phyloP scores from a whole-genome alignment of 2,888 invertebrate species.

The Protonemura montana region DNA sequence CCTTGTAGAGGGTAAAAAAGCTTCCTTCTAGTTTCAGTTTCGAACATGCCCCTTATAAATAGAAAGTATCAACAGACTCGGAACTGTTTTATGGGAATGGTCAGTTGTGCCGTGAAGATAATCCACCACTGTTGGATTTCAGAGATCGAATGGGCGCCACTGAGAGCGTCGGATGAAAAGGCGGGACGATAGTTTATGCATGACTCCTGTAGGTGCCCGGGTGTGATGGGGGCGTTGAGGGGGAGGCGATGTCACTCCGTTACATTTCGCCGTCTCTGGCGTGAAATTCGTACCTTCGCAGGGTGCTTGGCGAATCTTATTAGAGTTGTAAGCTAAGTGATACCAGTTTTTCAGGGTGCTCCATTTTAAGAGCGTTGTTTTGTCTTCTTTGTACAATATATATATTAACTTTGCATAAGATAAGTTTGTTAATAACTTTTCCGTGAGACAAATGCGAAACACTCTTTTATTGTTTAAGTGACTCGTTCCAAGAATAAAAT shows the following conservation, averaged over 20 bases:
- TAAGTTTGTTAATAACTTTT: not conserved
- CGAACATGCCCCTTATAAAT: too few relatives aligned
- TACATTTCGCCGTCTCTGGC: not conserved
- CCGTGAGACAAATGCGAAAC: not conserved
- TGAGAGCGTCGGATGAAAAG: not conserved
- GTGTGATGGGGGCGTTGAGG: not conserved
- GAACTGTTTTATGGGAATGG: too few relatives aligned
- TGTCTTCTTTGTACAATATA: not conserved
- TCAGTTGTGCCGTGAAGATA: too few relatives aligned
- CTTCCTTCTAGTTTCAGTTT: too few relatives aligned
- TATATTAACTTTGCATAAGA: not conserved
- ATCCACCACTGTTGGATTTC: too few relatives aligned
- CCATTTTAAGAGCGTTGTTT: not conserved
- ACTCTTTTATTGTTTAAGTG: not conserved
- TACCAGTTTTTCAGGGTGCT: not conserved
- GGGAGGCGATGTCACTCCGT: not conserved
- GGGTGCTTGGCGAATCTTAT: not conserved
- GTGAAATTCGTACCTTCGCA: not conserved
- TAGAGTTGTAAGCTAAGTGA: not conserved
- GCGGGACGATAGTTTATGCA: not conserved
- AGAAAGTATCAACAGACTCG: too few relatives aligned
- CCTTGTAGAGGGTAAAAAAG: too few relatives aligned
- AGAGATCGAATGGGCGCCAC: too few relatives aligned
- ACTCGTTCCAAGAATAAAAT: not conserved
- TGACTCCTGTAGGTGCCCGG: not conserved